Evolutionary conservation across 64 coral and sea anemone genomes (phyloP).

Genomic region (Montipora efflorescens): DNA sequence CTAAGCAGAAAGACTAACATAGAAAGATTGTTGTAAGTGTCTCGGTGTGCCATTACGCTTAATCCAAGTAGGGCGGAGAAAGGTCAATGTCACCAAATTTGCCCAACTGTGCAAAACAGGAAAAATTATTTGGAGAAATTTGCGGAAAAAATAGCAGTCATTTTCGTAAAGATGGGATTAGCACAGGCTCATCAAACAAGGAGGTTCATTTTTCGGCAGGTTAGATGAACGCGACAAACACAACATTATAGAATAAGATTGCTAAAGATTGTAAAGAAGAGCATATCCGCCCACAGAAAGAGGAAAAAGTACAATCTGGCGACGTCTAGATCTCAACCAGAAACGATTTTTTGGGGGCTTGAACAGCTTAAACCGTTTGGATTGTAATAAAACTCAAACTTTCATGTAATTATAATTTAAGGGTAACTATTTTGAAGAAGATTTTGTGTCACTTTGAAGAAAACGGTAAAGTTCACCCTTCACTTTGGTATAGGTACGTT

Average conservation of each 20-base stretch:
- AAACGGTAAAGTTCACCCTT: too few species aligned
- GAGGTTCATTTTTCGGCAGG: neutral
- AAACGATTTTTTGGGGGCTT: too few species aligned
- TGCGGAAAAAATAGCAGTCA: neutral
- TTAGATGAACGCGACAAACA: neutral
- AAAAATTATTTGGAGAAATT: neutral
- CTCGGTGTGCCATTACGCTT: neutral
- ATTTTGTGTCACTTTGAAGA: too few species aligned
- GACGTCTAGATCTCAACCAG: neutral
- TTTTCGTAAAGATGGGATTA: neutral
- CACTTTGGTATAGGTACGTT: too few species aligned
- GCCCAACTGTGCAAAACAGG: neutral
- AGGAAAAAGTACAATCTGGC: neutral
- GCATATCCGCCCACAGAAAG: neutral
- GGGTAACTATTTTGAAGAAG: too few species aligned
- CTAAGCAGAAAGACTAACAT: too few species aligned
- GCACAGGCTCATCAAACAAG: conserved; percentile 7
- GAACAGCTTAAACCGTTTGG: too few species aligned
- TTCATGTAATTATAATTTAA: too few species aligned
- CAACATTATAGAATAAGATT: too few species aligned
- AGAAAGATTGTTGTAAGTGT: neutral
- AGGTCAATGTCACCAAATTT: conserved; percentile 10
- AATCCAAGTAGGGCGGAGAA: neutral
- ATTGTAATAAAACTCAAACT: too few species aligned
- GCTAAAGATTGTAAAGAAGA: neutral